A percentile compares a stretch with the other conserved stretches of the same genome.
Conservation (phyloP, 2,888 invertebrate genomes). For the Acronicta psi region DNA sequence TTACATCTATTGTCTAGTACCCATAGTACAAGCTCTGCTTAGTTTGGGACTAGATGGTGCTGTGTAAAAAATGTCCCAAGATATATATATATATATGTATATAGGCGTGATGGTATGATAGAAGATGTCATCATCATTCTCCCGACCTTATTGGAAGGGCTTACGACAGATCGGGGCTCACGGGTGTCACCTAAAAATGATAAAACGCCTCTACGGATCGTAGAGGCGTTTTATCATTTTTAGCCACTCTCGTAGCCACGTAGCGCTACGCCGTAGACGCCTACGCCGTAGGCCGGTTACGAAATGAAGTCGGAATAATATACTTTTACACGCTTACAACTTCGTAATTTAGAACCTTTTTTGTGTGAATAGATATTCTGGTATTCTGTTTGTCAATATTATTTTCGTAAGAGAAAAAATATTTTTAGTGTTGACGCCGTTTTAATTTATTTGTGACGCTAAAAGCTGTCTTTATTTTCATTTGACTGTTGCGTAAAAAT, state of each 20-base stretch:
- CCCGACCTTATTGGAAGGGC: slow-evolving; percentile 44
- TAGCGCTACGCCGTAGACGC: slow-evolving; percentile 32
- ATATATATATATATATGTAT: no score
- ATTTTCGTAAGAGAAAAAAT: slow-evolving; percentile 35
- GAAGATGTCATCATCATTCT: slow-evolving; percentile 47
- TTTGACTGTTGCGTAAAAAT: slow-evolving; percentile 17
- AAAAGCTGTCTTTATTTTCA: slow-evolving; percentile 38
- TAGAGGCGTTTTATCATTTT: no score
- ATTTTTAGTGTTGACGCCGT: slow-evolving; percentile 30
- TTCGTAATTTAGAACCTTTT: slow-evolving; percentile 41
- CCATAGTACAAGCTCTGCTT: no score
- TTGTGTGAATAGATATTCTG: slow-evolving; percentile 40
- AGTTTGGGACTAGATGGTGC: no score
- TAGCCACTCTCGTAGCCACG: slow-evolving; percentile 42
- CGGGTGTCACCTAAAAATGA: slow-evolving; percentile 43
- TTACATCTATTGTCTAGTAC: no score
- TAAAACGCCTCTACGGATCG: slow-evolving; percentile 42
- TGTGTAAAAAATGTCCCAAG: no score
- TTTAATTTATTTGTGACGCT: slow-evolving; percentile 43
- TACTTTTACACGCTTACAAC: slow-evolving; percentile 29
- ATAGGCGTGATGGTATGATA: slow-evolving; percentile 56
- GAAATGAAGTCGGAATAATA: slow-evolving; percentile 36
- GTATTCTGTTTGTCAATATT: slow-evolving; percentile 37
- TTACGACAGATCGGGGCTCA: slow-evolving; percentile 49
- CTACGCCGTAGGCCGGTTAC: slow-evolving; percentile 52